Base-by-base conservation (phyloP, 2,797 vertebrate genomes). In the Cuniculus paca region DNA sequence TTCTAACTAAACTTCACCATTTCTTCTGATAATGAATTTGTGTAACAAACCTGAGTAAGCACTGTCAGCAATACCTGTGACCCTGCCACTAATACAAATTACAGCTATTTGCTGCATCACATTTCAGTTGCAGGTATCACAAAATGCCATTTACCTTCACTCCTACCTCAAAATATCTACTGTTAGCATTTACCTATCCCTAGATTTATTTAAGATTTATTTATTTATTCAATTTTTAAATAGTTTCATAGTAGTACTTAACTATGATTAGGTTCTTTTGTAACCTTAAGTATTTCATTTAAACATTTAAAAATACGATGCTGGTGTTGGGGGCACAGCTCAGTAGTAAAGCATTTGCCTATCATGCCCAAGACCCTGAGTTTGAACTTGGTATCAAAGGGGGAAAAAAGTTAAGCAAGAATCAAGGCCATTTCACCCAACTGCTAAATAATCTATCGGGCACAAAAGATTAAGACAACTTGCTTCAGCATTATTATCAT, bases 151-250 rank as follows among this genome's bases (percentile, higher is more conserved):
- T 86, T 80, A 82, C 24, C 82, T 4, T 93, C 88, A 60, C 19
- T 2, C 22, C 14, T 45, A 89, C 50, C 42, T 92, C 54, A 87
- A 90, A 96, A 36, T 83, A 79, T 28, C 75, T 87, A 42, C 36
- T 65, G 31, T 63, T 82, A 78, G 28, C 52, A 86, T 60, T 58
- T 52, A 91, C 17, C 11, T 9, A 50, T 52, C 19, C 81, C 84
- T 82, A 72, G 31, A 93, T 92, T 65, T 36, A 61, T 31, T 80
- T 75, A 93, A 70, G 75, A n/a, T n/a, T n/a, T n/a, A n/a, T n/a
- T n/a, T n/a, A 93, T 92, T 65, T 36, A 61, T 31, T 80, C 68
- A 93, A 70, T 68, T 92, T 95, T n/a, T 3, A 92, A 82, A 90
- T 22, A 85, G 39, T 70, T 88, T 90, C 36, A 39, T 34, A 70